Conservation (phyloP, 2,113 vertebrate species). For the Antechinus flavipes region DNA sequence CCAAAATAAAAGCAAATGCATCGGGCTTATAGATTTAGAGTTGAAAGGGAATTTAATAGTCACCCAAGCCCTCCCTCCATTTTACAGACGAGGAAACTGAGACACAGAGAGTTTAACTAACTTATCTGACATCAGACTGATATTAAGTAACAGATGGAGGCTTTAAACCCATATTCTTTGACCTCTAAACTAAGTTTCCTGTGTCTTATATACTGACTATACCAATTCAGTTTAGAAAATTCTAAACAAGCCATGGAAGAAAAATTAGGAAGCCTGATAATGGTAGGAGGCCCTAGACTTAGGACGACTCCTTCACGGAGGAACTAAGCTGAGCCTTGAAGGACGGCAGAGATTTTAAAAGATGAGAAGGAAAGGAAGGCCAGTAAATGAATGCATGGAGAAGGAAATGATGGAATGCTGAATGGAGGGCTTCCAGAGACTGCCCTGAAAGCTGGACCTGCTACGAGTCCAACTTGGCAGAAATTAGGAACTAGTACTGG, state of each 20-base stretch:
- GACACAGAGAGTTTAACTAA: neutral
- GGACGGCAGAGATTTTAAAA: neutral
- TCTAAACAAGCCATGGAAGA: neutral
- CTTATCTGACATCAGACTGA: neutral
- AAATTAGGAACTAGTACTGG: neutral
- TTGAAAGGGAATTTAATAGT: neutral
- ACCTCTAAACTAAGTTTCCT: neutral
- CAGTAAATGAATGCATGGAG: neutral
- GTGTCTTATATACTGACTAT: neutral
- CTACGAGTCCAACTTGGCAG: neutral
- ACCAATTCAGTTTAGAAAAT: neutral
- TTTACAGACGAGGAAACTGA: neutral
- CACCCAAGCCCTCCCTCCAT: neutral
- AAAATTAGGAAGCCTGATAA: neutral
- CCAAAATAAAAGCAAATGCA: neutral
- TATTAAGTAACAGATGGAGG: neutral
- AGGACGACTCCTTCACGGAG: no score
- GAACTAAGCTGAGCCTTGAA: neutral
- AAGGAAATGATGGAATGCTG: neutral
- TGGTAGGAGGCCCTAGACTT: neutral
- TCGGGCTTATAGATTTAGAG: neutral
- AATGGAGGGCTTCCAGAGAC: neutral
- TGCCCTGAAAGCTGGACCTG: neutral
- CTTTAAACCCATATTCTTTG: neutral
- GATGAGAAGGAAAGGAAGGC: neutral